Evolutionary conservation across 2,888 invertebrate species (phyloP).

Genomic region (Scaptomyza polygonia): DNA sequence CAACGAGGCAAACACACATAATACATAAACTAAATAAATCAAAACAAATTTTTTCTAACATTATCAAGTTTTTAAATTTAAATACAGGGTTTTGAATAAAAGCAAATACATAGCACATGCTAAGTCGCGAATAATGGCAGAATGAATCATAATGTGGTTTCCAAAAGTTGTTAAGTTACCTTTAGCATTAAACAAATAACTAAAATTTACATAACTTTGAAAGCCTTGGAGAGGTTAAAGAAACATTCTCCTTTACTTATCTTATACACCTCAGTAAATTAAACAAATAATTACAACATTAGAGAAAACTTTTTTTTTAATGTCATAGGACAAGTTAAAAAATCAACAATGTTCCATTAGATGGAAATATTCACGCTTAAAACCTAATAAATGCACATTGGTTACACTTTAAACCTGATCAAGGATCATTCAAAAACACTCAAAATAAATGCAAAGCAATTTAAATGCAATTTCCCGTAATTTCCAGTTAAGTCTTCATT

Average conservation of each 20-base stretch:
- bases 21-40: conserved; percentile 52
- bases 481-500: conserved; percentile 8
- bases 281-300: conserved; percentile 1
- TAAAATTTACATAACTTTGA: no score
- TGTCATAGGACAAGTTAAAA: conserved; percentile 35
- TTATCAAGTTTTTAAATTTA: conserved; percentile 6
- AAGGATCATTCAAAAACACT: conserved; percentile 17
- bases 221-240: no score
- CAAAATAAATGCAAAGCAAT: conserved; percentile 29
- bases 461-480: conserved; percentile 50
- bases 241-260: no score
- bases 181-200: no score
- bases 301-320: conserved; percentile 40
- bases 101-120: no score
- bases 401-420: conserved; percentile 35
- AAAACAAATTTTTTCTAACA: conserved; percentile 36
- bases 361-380: conserved; percentile 64
- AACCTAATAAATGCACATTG: conserved; percentile 73
- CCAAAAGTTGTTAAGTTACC: no score
- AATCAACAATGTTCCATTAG: conserved; percentile 55
- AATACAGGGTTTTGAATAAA: no score
- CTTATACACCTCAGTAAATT: neutral
- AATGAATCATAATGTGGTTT: no score
- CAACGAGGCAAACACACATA: conserved; percentile 24
- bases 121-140: no score